These are phyloP conservation scores for Orchesella cincta DNA, from an alignment of 1,140 invertebrate genomes.

Conservation along the genomic window DNA sequence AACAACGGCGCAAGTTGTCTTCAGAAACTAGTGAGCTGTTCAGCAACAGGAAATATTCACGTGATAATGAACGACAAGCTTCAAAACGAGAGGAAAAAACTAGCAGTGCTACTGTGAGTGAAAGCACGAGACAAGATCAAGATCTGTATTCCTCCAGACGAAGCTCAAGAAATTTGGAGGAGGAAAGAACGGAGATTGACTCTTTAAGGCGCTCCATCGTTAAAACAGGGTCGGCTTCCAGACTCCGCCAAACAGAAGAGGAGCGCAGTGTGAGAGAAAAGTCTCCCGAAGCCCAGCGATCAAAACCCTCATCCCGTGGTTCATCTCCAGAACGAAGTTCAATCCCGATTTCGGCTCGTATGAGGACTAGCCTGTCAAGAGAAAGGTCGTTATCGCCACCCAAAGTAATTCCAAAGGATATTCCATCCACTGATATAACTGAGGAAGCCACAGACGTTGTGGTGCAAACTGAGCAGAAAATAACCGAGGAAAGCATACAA, in stretches of 20 bases:
- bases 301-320: background rate
- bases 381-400: background rate
- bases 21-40: conserved; percentile 25
- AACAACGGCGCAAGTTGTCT: conserved; percentile 4
- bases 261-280: background rate
- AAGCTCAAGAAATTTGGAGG: conserved; percentile 5
- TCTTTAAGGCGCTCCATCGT: background rate
- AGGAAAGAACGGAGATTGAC: background rate
- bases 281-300: background rate
- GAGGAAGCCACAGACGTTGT: background rate
- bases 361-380: no score
- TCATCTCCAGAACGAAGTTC: background rate
- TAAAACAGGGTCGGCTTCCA: background rate
- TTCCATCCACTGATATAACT: background rate
- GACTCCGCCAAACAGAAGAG: background rate
- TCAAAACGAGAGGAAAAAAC: background rate
- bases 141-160: background rate
- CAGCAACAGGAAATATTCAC: conserved; percentile 25
- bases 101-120: background rate
- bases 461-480: background rate
- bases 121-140: background rate
- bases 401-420: background rate
- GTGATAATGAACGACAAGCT: background rate
- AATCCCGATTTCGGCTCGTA: conserved; percentile 1
- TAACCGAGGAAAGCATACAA: background rate